These are phyloP conservation scores for Plecturocebus donacophilus DNA, from an alignment of 2,113 vertebrate genomes.

Conservation along the genomic window DNA sequence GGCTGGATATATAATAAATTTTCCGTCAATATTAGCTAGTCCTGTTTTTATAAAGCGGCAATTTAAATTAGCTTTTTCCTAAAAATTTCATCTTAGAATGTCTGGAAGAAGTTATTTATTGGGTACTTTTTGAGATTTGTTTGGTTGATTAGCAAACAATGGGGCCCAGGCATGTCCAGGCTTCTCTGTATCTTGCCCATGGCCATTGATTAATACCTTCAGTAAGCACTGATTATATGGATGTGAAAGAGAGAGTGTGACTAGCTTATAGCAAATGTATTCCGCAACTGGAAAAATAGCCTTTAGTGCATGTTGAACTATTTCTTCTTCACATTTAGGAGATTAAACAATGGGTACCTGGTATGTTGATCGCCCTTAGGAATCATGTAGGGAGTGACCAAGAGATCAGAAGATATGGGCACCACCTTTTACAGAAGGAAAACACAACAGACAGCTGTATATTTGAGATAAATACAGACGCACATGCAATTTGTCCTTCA, in stretches of 20 bases:
- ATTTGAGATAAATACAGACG: neutral
- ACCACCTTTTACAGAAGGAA: neutral
- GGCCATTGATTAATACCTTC: neutral
- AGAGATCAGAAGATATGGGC: neutral
- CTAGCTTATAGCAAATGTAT: neutral
- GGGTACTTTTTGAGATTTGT: neutral
- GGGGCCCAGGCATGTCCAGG: neutral
- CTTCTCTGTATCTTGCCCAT: neutral
- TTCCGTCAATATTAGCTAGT: neutral
- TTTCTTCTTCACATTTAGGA: neutral
- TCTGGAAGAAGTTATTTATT: neutral
- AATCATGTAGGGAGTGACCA: neutral
- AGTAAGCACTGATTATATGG: neutral
- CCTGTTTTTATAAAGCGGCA: neutral
- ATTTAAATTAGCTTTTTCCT: neutral
- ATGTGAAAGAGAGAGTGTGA: neutral
- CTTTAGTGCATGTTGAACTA: neutral
- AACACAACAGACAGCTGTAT: neutral
- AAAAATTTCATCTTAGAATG: neutral
- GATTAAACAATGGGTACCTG: neutral
- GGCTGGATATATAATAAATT: neutral
- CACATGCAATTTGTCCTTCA: slow-evolving; percentile 16
- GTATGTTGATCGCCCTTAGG: neutral
- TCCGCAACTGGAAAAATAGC: neutral
- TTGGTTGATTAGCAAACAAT: neutral